Base-by-base conservation (phyloP, 2,113 vertebrate species). In the Bambusicola thoracicus region DNA sequence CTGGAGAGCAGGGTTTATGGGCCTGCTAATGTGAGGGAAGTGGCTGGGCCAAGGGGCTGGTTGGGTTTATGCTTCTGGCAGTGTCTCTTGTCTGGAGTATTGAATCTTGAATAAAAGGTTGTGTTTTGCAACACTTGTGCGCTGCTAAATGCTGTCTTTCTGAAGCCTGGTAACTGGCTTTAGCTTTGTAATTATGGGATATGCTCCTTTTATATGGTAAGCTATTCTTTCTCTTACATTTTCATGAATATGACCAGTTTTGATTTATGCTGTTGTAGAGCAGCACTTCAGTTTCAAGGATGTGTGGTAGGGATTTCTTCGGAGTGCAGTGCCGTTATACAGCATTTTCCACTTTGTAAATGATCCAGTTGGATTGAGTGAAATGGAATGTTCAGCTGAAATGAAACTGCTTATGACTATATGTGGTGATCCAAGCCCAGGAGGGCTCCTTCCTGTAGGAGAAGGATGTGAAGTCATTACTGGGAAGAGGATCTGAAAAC, bases 61-160 rank as follows among this genome's bases (percentile, higher is more conserved):
- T 85, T 95, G 95, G 89, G 58, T 34, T 96, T 94, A 66, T 73
- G 5, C 55, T 30, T 80, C 58, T 96, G 91, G 67, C 87, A 91
- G 7, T 5, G 21, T 66, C 40, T 76, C 40, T 58, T 5, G 82
- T 87, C 83, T 93, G 67, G 38, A 91, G 75, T 85, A 76, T 85
- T 56, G 87, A 90, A 82, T 91, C 44, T 32, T 69, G 67, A 91
- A 77, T 89, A 49, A 44, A 92, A 82, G 11, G 79, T 79, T 55
- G 68, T 79, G 34, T 65, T 92, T 66, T 81, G 44, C 63, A 46
- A 1, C 76, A 86, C 73, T 49, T 59, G 11, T 80, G n/a, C 43
- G 13, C 21, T 48, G 36, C 87, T 79, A 81, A 91, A 43, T 68
- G 65, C 36, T 92, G 3, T 83, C 25, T 87, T 1, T 89, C 49